Conservation (phyloP, 2,888 invertebrate species). For the Oligia strigilis region DNA sequence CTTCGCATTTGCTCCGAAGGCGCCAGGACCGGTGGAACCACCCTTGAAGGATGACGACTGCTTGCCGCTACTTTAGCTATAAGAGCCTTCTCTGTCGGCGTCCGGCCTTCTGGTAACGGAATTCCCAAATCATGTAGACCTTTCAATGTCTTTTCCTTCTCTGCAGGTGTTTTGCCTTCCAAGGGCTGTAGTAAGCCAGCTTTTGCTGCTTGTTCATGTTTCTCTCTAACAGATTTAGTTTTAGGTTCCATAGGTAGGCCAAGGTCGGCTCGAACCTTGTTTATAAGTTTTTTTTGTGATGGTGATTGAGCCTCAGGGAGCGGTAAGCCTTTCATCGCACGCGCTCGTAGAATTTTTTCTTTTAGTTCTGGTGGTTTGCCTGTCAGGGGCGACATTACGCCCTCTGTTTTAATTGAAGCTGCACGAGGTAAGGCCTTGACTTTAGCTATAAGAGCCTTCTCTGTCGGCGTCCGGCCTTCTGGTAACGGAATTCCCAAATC, state of each 20-base stretch:
- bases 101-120: constrained; percentile 69
- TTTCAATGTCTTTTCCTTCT: constrained; percentile 64
- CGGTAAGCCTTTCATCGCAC: too few species aligned
- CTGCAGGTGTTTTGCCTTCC: constrained; percentile 56
- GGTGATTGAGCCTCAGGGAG: constrained; percentile 63
- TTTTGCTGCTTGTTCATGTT: constrained; percentile 19
- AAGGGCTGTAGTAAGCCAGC: constrained; percentile 16
- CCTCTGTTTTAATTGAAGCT: too few species aligned
- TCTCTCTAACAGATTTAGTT: constrained; percentile 36
- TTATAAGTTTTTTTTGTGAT: constrained; percentile 63
- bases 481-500: constrained; percentile 67
- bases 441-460: constrained; percentile 36
- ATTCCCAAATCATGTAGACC: constrained; percentile 60
- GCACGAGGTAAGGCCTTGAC: too few species aligned
- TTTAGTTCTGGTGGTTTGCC: constrained; percentile 22
- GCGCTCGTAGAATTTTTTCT: constrained; percentile 8
- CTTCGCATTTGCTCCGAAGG: not conserved
- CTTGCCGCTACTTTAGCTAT: constrained; percentile 15
- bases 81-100: constrained; percentile 63
- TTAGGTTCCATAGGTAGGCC: constrained; percentile 57
- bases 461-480: constrained; percentile 69
- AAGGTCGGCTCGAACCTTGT: constrained; percentile 58
- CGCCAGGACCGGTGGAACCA: not conserved
- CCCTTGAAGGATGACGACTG: constrained; percentile 14
- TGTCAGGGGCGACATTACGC: not conserved